Evolutionary conservation across 2,797 vertebrate genomes (phyloP).

Genomic region (Adelosebastes latens): DNA sequence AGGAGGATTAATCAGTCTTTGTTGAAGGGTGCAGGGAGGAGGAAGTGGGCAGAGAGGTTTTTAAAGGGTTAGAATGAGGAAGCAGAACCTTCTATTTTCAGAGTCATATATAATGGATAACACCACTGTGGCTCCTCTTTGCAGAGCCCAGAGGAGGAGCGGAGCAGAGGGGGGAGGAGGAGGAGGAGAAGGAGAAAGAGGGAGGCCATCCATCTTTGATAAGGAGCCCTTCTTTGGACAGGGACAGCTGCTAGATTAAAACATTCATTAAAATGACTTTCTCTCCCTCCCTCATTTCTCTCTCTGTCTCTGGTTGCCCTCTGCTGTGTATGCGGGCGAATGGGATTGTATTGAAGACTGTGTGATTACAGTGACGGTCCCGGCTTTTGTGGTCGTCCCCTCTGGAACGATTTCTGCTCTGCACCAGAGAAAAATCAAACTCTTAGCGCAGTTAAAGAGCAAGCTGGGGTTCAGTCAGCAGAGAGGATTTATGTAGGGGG

Average conservation of each 20-base stretch:
- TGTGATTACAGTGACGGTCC: conserved; percentile 47
- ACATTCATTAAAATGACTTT: conserved; percentile 81
- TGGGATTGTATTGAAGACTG: conserved; percentile 49
- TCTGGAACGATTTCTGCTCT: conserved; percentile 37
- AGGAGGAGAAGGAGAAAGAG: conserved; percentile 22
- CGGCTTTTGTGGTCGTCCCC: conserved; percentile 21
- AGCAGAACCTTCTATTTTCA: conserved; percentile 82
- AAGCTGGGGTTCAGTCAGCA: conserved; percentile 20
- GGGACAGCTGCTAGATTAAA: conserved; percentile 83
- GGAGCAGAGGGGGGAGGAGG: conserved; percentile 4
- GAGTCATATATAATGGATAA: conserved; percentile 85
- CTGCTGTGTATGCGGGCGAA: conserved; percentile 68
- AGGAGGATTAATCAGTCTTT: conserved; percentile 65
- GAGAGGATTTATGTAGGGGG: conserved; percentile 20
- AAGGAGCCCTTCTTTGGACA: conserved; percentile 78
- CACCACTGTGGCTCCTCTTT: conserved; percentile 74
- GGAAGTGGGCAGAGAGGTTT: conserved; percentile 58
- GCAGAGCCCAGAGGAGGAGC: conserved; percentile 68
- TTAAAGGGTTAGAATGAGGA: conserved; percentile 78
- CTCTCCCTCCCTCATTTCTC: conserved; percentile 27
- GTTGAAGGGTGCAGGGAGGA: conserved; percentile 43
- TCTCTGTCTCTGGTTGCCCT: conserved; percentile 63
- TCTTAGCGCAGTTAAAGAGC: conserved; percentile 25
- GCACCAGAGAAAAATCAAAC: conserved; percentile 42
- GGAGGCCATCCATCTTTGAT: conserved; percentile 84